A percentile compares a stretch with the other conserved stretches of the same genome.
phyloP scores from a whole-genome alignment of 1,140 invertebrate species.

The Carposina sasakii region DNA sequence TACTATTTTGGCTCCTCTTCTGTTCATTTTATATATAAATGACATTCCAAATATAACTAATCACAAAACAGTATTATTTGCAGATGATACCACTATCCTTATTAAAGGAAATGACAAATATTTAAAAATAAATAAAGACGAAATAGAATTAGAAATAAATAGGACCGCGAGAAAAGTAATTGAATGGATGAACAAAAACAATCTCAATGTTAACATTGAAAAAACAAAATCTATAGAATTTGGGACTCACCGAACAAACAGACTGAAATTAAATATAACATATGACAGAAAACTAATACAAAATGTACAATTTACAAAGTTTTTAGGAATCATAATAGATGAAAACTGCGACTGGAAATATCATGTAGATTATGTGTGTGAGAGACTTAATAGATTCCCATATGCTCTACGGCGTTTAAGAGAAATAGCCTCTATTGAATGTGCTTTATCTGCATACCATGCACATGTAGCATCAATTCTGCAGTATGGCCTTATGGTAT shows the following conservation, averaged over 20 bases:
- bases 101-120: not conserved
- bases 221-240: constrained; percentile 1
- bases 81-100: not conserved
- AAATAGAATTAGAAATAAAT: not conserved
- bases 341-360: not conserved
- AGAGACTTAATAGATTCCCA: not conserved
- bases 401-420: not conserved
- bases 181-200: not conserved
- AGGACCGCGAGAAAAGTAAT: too few species aligned
- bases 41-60: not conserved
- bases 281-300: constrained; percentile 19
- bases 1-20: not conserved
- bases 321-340: not conserved
- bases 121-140: too few species aligned
- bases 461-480: not conserved
- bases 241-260: not conserved
- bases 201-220: not conserved
- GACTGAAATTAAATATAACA: constrained; percentile 25
- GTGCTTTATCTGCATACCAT: not conserved
- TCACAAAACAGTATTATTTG: not conserved
- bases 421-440: not conserved
- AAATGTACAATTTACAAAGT: constrained; percentile 36
- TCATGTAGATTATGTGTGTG: not conserved
- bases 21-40: not conserved
- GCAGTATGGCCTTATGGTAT: not conserved